Conservation (phyloP, 2,113 vertebrate species). For the Callochromis pleurospilus region DNA sequence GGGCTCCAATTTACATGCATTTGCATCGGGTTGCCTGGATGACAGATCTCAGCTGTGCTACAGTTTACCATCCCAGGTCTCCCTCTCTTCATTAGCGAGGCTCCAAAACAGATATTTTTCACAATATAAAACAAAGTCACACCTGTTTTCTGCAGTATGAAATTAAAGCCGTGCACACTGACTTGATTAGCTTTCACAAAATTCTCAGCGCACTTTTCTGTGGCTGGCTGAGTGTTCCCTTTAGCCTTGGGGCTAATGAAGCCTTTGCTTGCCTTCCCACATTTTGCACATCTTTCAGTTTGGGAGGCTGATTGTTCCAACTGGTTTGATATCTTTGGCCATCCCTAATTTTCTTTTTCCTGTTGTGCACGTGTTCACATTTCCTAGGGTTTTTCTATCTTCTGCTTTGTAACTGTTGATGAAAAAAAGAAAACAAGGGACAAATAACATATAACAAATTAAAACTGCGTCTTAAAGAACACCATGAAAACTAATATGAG, state of each 20-base stretch:
- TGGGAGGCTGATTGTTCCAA: constrained; percentile 3
- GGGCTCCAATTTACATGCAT: not conserved
- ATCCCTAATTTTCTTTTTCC: not conserved
- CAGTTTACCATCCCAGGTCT: not conserved
- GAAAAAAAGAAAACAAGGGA: no score
- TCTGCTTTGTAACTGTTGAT: not conserved
- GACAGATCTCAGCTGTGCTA: not conserved
- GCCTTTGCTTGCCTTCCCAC: constrained; percentile 4
- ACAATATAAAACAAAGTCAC: not conserved
- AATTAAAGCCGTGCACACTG: not conserved
- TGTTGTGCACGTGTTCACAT: not conserved
- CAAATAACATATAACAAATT: not conserved
- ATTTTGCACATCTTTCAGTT: constrained; percentile 22
- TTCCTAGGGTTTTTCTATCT: not conserved
- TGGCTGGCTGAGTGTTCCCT: not conserved
- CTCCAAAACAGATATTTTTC: not conserved
- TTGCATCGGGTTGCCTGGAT: not conserved
- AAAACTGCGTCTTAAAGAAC: not conserved
- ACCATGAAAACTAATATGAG: not conserved
- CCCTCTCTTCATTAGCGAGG: not conserved
- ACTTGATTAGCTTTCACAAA: not conserved
- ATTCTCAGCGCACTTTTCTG: not conserved
- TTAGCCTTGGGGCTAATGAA: constrained; percentile 22
- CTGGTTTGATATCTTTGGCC: not conserved
- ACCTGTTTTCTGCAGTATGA: not conserved